Conservation (phyloP, 2,888 invertebrate genomes). For the Hyposoter didymator region DNA sequence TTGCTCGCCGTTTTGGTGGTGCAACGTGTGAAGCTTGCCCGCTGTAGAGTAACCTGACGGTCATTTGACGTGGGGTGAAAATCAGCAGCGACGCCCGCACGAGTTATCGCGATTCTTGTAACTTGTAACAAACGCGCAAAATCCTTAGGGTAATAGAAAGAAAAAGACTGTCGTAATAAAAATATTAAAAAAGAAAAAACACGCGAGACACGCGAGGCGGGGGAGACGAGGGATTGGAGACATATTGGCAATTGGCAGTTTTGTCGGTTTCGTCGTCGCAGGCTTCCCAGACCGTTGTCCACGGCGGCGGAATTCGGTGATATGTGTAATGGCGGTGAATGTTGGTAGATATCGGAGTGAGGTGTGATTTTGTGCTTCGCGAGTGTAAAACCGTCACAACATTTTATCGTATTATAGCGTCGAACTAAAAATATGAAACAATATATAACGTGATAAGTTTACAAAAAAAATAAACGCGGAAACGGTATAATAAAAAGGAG, state of each 20-base stretch:
- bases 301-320: constrained; percentile 49
- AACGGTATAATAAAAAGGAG: constrained; percentile 8
- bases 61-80: constrained; percentile 16
- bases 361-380: constrained; percentile 48
- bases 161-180: not conserved
- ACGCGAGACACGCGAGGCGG: not conserved
- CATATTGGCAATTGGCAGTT: constrained; percentile 35
- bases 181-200: constrained; percentile 4
- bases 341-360: constrained; percentile 48
- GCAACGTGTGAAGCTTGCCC: not conserved
- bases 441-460: constrained; percentile 22
- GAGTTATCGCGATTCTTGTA: not conserved
- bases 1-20: not conserved
- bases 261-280: constrained; percentile 22
- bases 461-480: not conserved
- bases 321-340: constrained; percentile 50
- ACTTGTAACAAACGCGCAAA: constrained; percentile 15
- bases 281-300: constrained; percentile 19
- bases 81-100: constrained; percentile 12
- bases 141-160: not conserved
- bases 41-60: constrained; percentile 12
- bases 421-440: constrained; percentile 20
- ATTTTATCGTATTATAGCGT: constrained; percentile 19
- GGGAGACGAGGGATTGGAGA: constrained; percentile 4
- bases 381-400: constrained; percentile 28